phyloP scores from a whole-genome alignment of 2,888 invertebrate genomes.

The Diarsia mendica region DNA sequence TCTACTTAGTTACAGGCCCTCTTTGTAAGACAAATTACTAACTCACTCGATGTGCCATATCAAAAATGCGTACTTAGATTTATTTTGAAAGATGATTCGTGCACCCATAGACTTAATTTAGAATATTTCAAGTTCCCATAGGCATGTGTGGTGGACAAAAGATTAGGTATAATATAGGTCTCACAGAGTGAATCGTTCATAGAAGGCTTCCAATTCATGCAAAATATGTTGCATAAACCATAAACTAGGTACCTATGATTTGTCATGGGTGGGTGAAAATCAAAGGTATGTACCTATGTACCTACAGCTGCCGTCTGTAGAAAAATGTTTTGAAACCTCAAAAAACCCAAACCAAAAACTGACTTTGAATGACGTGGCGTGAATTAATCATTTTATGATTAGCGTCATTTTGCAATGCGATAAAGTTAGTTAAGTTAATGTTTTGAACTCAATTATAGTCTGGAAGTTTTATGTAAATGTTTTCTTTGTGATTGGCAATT shows the following conservation, averaged over 20 bases:
- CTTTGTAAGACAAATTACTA: background rate
- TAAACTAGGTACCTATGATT: background rate
- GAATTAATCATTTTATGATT: slow-evolving; percentile 2
- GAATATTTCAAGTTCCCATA: background rate
- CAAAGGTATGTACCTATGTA: background rate
- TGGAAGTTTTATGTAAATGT: background rate
- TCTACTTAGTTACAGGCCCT: background rate
- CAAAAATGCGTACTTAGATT: background rate
- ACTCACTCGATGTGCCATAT: background rate
- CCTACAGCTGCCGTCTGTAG: background rate
- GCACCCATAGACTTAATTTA: background rate
- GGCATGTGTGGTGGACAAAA: no score
- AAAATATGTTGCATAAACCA: background rate
- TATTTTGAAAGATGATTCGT: slow-evolving; percentile 11
- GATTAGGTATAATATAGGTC: background rate
- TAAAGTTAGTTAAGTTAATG: background rate
- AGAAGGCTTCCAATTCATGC: slow-evolving; percentile 10
- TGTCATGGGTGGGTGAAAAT: background rate
- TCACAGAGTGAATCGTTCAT: background rate
- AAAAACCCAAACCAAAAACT: background rate
- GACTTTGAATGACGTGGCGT: background rate
- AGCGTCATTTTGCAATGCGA: background rate
- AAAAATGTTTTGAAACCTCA: background rate
- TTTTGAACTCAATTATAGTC: background rate
- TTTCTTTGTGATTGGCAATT: background rate